Evolutionary conservation across 2,113 vertebrate species (phyloP).

Genomic region (Syrmaticus mikado): DNA sequence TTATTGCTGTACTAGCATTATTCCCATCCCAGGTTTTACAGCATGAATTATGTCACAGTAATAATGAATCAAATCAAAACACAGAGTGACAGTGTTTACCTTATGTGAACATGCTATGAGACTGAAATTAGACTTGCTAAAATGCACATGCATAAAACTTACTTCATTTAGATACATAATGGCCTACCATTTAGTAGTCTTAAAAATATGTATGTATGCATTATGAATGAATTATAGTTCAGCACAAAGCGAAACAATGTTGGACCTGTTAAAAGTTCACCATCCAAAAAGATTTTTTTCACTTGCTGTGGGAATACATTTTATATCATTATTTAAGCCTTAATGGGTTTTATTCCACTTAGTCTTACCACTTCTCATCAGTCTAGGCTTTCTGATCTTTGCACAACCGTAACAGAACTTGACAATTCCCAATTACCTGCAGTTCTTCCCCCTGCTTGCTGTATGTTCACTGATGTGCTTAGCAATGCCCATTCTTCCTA

Average conservation of each 20-base stretch:
- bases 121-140: constrained; percentile 19
- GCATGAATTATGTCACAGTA: constrained; percentile 14
- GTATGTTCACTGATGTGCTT: background rate
- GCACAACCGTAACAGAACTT: background rate
- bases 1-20: background rate
- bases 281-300: background rate
- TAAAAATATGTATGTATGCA: background rate
- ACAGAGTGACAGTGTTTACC: constrained; percentile 9
- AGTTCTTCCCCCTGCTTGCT: background rate
- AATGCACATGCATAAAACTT: background rate
- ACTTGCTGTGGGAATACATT: background rate
- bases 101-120: background rate
- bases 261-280: background rate
- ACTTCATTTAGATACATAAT: background rate
- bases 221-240: background rate
- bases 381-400: background rate
- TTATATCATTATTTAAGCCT: background rate
- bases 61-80: constrained; percentile 24
- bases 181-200: background rate
- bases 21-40: background rate
- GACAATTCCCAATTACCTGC: background rate
- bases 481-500: background rate
- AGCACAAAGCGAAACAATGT: background rate
- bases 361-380: background rate
- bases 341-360: background rate